Percentiles rank a stretch among this genome's conserved stretches.
These are phyloP conservation scores for Camponotus fellah DNA, from an alignment of 2,888 invertebrate genomes.

Conservation along the genomic window DNA sequence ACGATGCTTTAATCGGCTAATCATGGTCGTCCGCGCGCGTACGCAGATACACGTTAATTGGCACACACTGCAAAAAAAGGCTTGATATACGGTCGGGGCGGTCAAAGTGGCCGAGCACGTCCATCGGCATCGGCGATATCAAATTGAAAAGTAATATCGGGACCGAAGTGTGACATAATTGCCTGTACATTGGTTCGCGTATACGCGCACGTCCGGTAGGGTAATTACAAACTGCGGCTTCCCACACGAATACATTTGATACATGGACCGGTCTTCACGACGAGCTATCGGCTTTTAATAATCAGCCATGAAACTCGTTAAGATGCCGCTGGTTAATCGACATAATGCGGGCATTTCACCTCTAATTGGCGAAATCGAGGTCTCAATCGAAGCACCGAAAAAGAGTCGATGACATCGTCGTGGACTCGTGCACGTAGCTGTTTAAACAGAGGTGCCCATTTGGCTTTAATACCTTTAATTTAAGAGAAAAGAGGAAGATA, in stretches of 20 bases:
- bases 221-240: conserved; percentile 77
- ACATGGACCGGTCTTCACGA: conserved; percentile 51
- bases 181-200: conserved; percentile 70
- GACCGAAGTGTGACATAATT: conserved; percentile 77
- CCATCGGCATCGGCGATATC: conserved; percentile 47
- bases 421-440: background rate
- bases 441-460: conserved; percentile 13
- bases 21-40: conserved; percentile 61
- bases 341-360: conserved; percentile 69
- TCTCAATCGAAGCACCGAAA: conserved; percentile 68
- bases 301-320: conserved; percentile 80
- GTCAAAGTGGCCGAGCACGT: conserved; percentile 35
- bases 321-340: conserved; percentile 73
- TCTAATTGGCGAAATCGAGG: conserved; percentile 76
- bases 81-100: conserved; percentile 39
- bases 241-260: conserved; percentile 14
- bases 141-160: conserved; percentile 75
- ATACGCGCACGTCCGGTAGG: conserved; percentile 70
- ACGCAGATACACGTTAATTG: conserved; percentile 66
- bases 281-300: conserved; percentile 78
- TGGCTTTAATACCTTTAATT: conserved; percentile 10
- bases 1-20: conserved; percentile 67
- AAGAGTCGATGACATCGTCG: conserved; percentile 15
- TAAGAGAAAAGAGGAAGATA: background rate
- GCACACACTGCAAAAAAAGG: conserved; percentile 32